A percentile compares a stretch with the other conserved stretches of the same genome.
phyloP scores from a whole-genome alignment of 2,888 invertebrate genomes.

The Ferrisia virgata region DNA sequence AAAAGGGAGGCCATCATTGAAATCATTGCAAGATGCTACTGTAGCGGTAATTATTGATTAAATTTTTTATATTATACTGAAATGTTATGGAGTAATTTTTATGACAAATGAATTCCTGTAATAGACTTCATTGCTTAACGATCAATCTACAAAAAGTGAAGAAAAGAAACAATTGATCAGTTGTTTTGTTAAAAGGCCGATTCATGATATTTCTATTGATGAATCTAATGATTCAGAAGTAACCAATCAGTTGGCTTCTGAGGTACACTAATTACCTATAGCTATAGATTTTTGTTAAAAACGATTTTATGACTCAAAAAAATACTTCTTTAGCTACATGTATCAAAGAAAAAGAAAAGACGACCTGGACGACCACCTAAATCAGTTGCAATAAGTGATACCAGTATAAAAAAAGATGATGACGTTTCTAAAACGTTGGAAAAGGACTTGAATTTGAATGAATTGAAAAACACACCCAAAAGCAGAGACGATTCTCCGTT shows the following conservation, averaged over 20 bases:
- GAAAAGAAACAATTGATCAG: too few relatives aligned
- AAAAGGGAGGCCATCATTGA: background rate
- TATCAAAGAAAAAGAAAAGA: background rate
- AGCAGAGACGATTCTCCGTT: background rate
- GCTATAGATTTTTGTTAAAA: background rate
- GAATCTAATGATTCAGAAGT: background rate
- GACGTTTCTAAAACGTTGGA: background rate
- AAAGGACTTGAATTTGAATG: slow-evolving; percentile 8
- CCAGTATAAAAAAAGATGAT: background rate
- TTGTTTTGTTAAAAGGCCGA: background rate
- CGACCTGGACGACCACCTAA: background rate
- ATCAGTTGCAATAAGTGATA: background rate
- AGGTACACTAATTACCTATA: background rate
- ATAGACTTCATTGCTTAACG: background rate
- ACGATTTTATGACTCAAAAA: background rate
- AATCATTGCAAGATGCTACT: background rate
- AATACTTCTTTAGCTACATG: background rate
- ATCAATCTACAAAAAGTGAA: too few relatives aligned
- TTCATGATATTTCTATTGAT: background rate
- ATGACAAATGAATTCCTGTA: background rate
- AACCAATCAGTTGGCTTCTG: background rate
- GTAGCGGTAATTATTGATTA: background rate
- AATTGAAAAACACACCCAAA: background rate
- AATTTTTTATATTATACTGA: background rate
- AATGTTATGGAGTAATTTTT: background rate